phyloP scores from a whole-genome alignment of 1,140 invertebrate genomes.

The Cherax destructor region DNA sequence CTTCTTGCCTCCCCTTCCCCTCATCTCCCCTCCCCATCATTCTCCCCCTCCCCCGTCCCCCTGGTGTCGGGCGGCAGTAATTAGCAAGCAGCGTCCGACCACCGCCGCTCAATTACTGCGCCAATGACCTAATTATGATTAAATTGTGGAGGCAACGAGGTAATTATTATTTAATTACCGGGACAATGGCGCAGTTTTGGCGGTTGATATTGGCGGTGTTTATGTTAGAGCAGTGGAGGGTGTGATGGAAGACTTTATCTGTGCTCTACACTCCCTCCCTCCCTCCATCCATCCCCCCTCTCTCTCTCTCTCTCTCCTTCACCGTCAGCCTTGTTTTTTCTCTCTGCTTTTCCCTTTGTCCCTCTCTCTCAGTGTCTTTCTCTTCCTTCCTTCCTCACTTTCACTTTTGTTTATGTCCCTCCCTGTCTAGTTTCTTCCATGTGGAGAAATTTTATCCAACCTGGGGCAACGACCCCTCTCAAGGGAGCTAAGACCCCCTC shows the following conservation, averaged over 20 bases:
- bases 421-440: too few relatives aligned
- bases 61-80: neutral
- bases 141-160: slow-evolving; percentile 48
- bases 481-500: too few relatives aligned
- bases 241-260: slow-evolving; percentile 45
- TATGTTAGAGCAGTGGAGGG: neutral
- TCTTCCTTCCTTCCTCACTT: neutral
- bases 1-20: neutral
- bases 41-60: neutral
- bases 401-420: neutral
- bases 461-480: too few relatives aligned
- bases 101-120: slow-evolving; percentile 2
- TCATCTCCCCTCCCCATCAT: neutral
- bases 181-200: slow-evolving; percentile 28
- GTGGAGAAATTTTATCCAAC: too few relatives aligned
- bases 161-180: slow-evolving; percentile 49
- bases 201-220: slow-evolving; percentile 29
- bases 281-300: neutral
- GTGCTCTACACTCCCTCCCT: neutral
- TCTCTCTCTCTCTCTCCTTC: neutral
- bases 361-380: neutral
- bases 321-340: neutral
- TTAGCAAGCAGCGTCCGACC: neutral
- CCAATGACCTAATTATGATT: slow-evolving; percentile 45
- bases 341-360: neutral